Evolutionary conservation across 2,888 invertebrate genomes (phyloP), one percentile per base, ranked within the genome.

Genomic region (Drosophila trichaetosa): DNA sequence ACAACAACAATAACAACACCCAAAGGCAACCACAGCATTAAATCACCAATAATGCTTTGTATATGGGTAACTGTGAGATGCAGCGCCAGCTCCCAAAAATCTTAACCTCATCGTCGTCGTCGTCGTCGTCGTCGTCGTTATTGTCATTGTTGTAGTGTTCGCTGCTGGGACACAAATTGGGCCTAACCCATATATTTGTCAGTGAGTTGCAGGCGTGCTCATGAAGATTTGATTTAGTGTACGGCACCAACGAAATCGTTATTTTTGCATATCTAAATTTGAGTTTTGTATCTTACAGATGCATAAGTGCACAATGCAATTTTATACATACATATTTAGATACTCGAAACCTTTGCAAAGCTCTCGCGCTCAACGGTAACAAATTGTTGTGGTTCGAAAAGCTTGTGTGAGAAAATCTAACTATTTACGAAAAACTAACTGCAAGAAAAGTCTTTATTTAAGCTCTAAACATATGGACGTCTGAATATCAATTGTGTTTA

Each of bases 171-270:
- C 69, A 80, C 86, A 90, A 91, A 86, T 87, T 80, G 86, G 79
- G 91, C 91, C 91, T 90, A 89, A 87, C 91, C 91, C 91, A 90
- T 91, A 88, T 91, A 90, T 91, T 91, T 91, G 91, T 90, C 91
- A 89, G 81, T 84, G 81, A 81, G 82, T 66, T 67, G 63, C 75
- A 69, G 70, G 83, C 81, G 88, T 66, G 80, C 89, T 88, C 68
- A 84, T 89, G 87, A 86, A 91, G 90, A 91, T 88, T 91, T 92
- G 90, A 92, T 91, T 91, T 91, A 89, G 85, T 78, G 83, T 82
- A 76, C 79, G 68, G 61, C 69, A 57, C 54, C 78, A 75, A 60
- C 58, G 51, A 71, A 88, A 86, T 76, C 69, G 80, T 57, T 64
- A 67, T 53, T 69, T 85, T 85, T 83, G 83, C 83, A 87, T 85